These are phyloP conservation scores for Bufo gargarizans DNA, from an alignment of 2,113 vertebrate genomes.

Conservation along the genomic window DNA sequence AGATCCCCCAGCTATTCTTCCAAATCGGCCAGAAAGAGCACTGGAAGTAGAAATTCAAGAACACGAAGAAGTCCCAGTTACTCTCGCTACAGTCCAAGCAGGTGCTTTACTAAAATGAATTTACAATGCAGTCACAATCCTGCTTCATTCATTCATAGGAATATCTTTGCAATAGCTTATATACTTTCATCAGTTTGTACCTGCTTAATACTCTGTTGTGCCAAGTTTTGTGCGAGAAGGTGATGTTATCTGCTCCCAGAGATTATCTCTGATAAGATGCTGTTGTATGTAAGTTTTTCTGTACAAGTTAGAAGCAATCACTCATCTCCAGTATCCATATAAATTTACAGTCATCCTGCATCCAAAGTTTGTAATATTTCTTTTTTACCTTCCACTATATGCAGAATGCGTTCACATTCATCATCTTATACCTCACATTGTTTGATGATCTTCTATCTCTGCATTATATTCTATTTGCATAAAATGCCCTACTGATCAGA, in stretches of 20 bases:
- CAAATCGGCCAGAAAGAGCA: slow-evolving; percentile 79
- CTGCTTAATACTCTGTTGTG: not conserved
- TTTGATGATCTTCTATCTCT: not conserved
- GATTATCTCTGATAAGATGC: too few species aligned
- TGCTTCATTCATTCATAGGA: not conserved
- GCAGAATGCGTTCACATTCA: too few species aligned
- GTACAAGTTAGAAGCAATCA: too few species aligned
- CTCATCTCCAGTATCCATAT: too few species aligned
- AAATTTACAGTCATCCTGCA: too few species aligned
- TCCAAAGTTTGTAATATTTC: too few species aligned
- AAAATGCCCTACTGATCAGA: not conserved
- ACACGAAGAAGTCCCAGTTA: slow-evolving; percentile 82
- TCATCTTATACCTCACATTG: not conserved
- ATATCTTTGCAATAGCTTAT: not conserved
- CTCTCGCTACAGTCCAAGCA: slow-evolving; percentile 81
- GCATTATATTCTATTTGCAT: not conserved
- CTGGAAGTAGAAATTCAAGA: slow-evolving; percentile 76
- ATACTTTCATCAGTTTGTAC: not conserved
- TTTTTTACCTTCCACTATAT: too few species aligned
- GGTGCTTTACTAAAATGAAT: slow-evolving; percentile 70
- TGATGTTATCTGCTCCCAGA: too few species aligned
- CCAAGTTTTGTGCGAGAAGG: too few species aligned
- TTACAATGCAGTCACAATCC: not conserved
- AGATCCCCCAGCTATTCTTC: slow-evolving; percentile 83
- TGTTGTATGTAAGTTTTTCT: too few species aligned